Base-by-base conservation (phyloP, 2,113 vertebrate genomes). In the Zonotrichia leucophrys region DNA sequence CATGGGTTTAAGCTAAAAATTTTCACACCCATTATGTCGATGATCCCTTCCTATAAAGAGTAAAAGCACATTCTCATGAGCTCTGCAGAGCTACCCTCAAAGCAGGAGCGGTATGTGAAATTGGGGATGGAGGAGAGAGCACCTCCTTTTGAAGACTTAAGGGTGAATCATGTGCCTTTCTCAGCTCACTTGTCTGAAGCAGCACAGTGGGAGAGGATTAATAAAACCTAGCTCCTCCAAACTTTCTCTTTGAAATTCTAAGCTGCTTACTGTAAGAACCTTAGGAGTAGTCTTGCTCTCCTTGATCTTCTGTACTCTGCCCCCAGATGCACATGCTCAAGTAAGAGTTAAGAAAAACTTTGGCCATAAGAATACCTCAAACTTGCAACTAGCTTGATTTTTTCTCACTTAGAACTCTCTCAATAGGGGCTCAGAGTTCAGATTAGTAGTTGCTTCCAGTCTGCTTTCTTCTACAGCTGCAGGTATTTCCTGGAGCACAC, bases 191-290 rank as follows among this genome's bases (percentile, higher is more conserved):
- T 75, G 16, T 89, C 86, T 89, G 56, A 73, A 88, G 77, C 22
- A 79, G 46, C 82, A 76, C 60, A 78, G 64, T 79, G 41, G 80
- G 62, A 94, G 41, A 92, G 41, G 58, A 92, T 95, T 94, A 94
- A 78, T 24, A 53, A 87, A 89, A 90, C 66, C 66, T 39, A 93
- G 44, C 64, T 90, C 50, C 46, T 92, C 41, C 50, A 94, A 86
- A 83, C 11, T 86, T 83, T 77, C 79, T 49, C 95, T 96, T 95
- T 93, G 92, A 96, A 88, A 90, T 86, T 94, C 87, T 95, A 95
- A 96, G 89, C 95, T 93, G 63, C 85, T 96, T 96, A 96, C 63
- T 80, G 4, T 92, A 95, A 96, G 92, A 94, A 94, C 53, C 74
- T 91, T 81, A 84, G 49, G 58, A 87, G 22, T 14, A 92, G 81